A percentile compares a stretch with the other conserved stretches of the same genome.
Conservation (phyloP, 2,113 vertebrate genomes). For the Chauna torquata region DNA sequence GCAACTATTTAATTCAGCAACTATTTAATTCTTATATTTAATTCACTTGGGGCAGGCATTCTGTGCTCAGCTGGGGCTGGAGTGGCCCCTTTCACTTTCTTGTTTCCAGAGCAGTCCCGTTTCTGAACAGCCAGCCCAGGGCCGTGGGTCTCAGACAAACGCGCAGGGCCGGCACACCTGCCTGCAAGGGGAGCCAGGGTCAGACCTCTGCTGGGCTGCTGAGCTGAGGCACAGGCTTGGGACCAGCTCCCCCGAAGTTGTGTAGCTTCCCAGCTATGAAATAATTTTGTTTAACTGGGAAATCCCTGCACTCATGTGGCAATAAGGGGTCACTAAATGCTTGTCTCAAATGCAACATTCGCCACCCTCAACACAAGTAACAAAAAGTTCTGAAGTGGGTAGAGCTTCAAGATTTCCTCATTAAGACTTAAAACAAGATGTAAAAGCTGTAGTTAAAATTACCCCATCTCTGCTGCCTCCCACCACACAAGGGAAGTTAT, state of each 20-base stretch:
- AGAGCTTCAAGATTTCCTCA: not conserved
- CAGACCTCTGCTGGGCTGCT: not conserved
- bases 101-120: not conserved
- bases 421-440: slow-evolving; percentile 21
- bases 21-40: not conserved
- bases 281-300: not conserved
- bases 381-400: not conserved
- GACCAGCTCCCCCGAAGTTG: not conserved
- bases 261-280: not conserved
- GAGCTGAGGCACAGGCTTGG: not conserved
- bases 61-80: not conserved
- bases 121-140: not conserved
- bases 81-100: not conserved
- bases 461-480: slow-evolving; percentile 18
- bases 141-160: not conserved
- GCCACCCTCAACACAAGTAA: not conserved
- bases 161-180: not conserved
- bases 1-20: not conserved
- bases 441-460: slow-evolving; percentile 49
- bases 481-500: not conserved
- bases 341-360: not conserved
- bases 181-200: not conserved
- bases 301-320: not conserved
- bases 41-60: not conserved
- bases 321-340: not conserved